phyloP scores from a whole-genome alignment of 2,797 vertebrate species.

The Squalus acanthias region DNA sequence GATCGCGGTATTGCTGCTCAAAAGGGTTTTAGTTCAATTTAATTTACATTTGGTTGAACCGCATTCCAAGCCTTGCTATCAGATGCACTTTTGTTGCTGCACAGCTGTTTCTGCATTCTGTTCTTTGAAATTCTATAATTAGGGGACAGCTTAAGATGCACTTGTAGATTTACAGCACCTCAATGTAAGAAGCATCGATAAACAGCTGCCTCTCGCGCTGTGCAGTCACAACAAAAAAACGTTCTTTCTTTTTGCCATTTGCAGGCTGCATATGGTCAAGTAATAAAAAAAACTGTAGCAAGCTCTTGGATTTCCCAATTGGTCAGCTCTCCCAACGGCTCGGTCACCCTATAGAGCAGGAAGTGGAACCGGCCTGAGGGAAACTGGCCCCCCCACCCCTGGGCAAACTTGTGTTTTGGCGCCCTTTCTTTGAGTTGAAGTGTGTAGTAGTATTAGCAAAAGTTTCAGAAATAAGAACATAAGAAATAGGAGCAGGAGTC shows the following conservation, averaged over 20 bases:
- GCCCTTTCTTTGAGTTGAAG: too few species aligned
- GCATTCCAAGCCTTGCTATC: not conserved
- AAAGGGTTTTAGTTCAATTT: conserved; percentile 55
- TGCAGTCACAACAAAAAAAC: not conserved
- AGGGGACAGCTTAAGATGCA: not conserved
- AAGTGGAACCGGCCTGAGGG: too few species aligned
- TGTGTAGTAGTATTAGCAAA: too few species aligned
- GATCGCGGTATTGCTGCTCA: conserved; percentile 58
- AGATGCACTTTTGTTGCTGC: not conserved
- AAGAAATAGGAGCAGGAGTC: too few species aligned
- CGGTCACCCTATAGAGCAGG: not conserved
- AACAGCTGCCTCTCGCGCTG: not conserved
- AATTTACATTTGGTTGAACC: conserved; percentile 46
- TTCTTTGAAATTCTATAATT: not conserved
- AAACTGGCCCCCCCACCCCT: too few species aligned
- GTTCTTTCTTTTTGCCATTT: not conserved
- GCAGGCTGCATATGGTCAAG: not conserved
- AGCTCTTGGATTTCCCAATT: not conserved
- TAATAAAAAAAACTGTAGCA: not conserved
- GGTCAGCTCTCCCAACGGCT: too few species aligned
- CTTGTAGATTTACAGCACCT: not conserved
- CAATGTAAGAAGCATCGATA: not conserved
- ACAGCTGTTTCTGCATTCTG: not conserved
- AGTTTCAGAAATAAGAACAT: too few species aligned
- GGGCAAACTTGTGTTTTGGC: too few species aligned